A percentile compares a stretch with the other conserved stretches of the same genome.
These are phyloP conservation scores for Alethe castanea DNA, from an alignment of 2,113 vertebrate species.

Conservation along the genomic window DNA sequence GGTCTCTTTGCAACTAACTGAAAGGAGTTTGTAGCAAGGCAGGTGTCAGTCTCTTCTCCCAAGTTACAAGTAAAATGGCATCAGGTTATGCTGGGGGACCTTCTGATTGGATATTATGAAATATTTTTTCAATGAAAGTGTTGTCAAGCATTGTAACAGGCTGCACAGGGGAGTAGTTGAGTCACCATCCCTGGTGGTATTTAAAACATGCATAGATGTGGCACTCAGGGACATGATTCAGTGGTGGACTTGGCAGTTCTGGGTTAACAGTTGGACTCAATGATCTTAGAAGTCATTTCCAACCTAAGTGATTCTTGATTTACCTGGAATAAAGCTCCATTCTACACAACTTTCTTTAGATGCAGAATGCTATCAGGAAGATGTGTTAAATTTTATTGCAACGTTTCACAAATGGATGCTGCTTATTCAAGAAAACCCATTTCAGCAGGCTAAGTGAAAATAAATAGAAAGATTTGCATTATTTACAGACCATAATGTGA, in stretches of 20 bases:
- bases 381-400: constrained; percentile 24
- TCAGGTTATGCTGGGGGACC: background rate
- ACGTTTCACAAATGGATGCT: constrained; percentile 21
- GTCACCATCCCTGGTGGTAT: background rate
- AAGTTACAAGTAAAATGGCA: background rate
- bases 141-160: background rate
- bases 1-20: background rate
- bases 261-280: background rate
- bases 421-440: constrained; percentile 34
- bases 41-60: background rate
- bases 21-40: background rate
- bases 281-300: background rate
- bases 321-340: background rate
- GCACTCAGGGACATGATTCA: background rate
- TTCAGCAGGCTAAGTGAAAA: constrained; percentile 44
- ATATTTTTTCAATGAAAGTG: background rate
- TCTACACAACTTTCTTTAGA: background rate
- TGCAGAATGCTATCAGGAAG: background rate
- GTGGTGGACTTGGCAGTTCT: background rate
- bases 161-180: background rate
- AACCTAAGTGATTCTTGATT: background rate
- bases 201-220: background rate
- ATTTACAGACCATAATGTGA: constrained; percentile 30
- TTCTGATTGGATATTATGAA: background rate
- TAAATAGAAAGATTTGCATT: constrained; percentile 51